Percentiles rank a stretch among this genome's conserved stretches.
These are phyloP conservation scores for Sminthopsis crassicaudata DNA, from an alignment of 2,113 vertebrate genomes.

Conservation along the genomic window DNA sequence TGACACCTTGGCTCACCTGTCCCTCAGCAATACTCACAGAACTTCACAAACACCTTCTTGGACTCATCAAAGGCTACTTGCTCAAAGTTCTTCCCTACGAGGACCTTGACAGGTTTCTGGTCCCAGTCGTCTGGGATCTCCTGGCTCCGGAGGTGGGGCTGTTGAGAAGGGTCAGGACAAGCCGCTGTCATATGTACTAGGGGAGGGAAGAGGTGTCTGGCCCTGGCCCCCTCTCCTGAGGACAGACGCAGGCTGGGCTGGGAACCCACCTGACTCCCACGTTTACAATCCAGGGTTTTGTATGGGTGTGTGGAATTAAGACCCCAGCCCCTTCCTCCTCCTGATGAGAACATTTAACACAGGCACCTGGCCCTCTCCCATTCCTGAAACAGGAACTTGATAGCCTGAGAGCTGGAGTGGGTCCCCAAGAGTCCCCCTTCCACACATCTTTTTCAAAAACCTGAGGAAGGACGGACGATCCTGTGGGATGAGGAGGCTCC, in stretches of 20 bases:
- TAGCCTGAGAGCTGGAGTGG: background rate
- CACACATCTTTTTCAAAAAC: background rate
- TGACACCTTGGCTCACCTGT: accelerated
- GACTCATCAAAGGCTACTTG: constrained; percentile 91
- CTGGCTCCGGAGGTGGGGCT: constrained; percentile 89
- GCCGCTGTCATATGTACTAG: background rate
- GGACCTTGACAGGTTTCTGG: constrained; percentile 88
- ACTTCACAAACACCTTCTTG: constrained; percentile 96
- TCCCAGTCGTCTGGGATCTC: constrained; percentile 94
- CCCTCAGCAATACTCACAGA: constrained; percentile 88
- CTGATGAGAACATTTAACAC: background rate
- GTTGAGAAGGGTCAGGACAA: background rate
- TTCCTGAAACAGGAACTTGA: background rate
- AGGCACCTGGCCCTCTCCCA: background rate
- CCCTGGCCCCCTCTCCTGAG: background rate
- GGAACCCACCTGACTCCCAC: background rate
- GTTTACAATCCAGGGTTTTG: background rate
- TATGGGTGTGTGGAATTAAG: background rate
- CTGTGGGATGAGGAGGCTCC: accelerated
- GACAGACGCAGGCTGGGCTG: background rate
- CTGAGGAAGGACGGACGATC: accelerated
- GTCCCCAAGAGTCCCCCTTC: background rate
- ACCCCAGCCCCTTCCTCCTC: background rate
- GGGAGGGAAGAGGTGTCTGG: background rate
- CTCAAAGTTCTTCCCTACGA: constrained; percentile 95